Evolutionary conservation across 2,888 invertebrate species (phyloP).

Genomic region (Cistogaster globosa): DNA sequence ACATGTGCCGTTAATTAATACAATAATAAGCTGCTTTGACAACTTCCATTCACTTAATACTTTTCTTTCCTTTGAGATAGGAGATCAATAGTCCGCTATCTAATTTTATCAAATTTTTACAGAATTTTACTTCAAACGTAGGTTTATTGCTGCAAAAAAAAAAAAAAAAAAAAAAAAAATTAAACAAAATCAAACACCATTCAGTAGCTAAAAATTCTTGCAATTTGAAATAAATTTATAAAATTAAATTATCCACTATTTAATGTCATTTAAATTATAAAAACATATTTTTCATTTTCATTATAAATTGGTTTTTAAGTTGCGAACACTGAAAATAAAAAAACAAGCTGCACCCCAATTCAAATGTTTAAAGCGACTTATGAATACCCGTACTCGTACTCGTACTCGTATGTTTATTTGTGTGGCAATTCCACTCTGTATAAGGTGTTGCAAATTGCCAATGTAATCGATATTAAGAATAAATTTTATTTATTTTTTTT

Average conservation of each 20-base stretch:
- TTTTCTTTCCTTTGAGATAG: conserved; percentile 20
- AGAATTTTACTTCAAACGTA: conserved; percentile 24
- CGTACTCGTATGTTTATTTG: neutral
- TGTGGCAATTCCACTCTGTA: conserved; percentile 26
- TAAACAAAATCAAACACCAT: conserved; percentile 8
- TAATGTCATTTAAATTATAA: conserved; percentile 59
- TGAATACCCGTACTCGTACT: neutral
- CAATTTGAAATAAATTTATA: conserved; percentile 50
- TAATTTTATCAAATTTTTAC: conserved; percentile 7
- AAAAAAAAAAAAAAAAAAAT: neutral
- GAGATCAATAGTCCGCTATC: neutral
- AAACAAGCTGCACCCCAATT: conserved; percentile 65
- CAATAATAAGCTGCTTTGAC: neutral
- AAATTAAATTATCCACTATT: conserved; percentile 65
- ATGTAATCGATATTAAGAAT: conserved; percentile 65
- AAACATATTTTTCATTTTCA: conserved; percentile 53
- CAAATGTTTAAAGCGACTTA: conserved; percentile 26
- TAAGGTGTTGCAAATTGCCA: conserved; percentile 68
- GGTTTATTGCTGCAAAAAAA: conserved; percentile 15
- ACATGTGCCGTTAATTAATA: neutral
- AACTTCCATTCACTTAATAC: neutral
- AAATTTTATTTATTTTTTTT: conserved; percentile 55
- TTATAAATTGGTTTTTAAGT: neutral
- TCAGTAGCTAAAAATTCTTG: conserved; percentile 46
- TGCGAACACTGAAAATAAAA: conserved; percentile 1